Evolutionary conservation across 2,113 vertebrate species (phyloP).

Genomic region (Brachypteracias leptosomus): DNA sequence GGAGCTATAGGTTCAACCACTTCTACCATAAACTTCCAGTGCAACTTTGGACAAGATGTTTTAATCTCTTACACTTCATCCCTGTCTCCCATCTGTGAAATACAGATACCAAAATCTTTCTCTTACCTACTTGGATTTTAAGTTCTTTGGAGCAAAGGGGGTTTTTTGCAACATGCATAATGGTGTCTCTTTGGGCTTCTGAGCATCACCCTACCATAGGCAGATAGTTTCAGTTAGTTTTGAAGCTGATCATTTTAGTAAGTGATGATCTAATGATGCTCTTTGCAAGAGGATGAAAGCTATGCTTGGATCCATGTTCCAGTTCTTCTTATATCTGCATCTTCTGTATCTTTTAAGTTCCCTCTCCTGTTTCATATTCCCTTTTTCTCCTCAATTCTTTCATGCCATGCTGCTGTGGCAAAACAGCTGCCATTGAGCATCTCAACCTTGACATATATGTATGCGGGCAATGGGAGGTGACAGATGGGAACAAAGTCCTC

Average conservation of each 20-base stretch:
- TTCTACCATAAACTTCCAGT: neutral
- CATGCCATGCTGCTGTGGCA: neutral
- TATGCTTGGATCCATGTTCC: neutral
- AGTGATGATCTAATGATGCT: neutral
- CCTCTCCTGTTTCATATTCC: neutral
- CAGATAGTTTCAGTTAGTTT: neutral
- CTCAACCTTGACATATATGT: neutral
- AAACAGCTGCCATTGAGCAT: neutral
- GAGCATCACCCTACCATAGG: neutral
- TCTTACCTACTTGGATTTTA: neutral
- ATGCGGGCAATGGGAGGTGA: neutral
- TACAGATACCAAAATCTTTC: neutral
- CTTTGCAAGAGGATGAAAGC: neutral
- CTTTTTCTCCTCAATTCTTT: neutral
- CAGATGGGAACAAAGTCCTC: neutral
- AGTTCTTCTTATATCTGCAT: neutral
- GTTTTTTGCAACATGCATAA: neutral
- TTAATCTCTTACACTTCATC: neutral
- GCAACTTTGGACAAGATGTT: neutral
- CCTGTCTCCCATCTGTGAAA: neutral
- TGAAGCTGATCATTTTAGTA: neutral
- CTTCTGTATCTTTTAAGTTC: neutral
- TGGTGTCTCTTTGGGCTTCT: neutral
- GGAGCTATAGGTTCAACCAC: neutral
- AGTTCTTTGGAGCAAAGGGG: neutral